These are phyloP conservation scores for Amphiprion percula DNA, from an alignment of 2,113 vertebrate genomes.

Conservation along the genomic window DNA sequence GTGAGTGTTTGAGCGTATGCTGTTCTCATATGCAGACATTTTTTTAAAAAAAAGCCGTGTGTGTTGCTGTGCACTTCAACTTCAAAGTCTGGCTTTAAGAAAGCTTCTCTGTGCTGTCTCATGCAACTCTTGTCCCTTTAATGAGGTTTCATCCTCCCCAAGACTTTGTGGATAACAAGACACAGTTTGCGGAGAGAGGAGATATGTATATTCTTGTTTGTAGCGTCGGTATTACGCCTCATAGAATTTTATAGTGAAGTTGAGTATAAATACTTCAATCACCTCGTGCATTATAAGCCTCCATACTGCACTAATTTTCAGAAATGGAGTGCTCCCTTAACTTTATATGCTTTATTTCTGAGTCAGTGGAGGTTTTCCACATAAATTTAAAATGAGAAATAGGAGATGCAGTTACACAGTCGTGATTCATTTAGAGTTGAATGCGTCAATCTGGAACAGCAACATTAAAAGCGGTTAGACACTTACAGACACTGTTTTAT, in stretches of 20 bases:
- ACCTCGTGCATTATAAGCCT: slow-evolving; percentile 6
- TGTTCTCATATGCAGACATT: slow-evolving; percentile 50
- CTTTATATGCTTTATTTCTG: slow-evolving; percentile 28
- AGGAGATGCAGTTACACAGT: slow-evolving; percentile 14
- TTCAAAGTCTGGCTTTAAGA: slow-evolving; percentile 74
- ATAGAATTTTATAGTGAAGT: slow-evolving; percentile 24
- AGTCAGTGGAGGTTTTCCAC: slow-evolving; percentile 20
- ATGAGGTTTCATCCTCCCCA: slow-evolving; percentile 66
- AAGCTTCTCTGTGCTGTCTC: slow-evolving; percentile 60
- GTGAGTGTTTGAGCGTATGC: slow-evolving; percentile 32
- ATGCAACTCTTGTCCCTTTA: slow-evolving; percentile 67
- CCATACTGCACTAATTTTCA: slow-evolving; percentile 20
- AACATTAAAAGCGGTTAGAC: slow-evolving; percentile 27
- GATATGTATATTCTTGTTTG: slow-evolving; percentile 44
- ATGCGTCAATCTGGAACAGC: slow-evolving; percentile 11
- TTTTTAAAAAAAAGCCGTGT: slow-evolving; percentile 33
- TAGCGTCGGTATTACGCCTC: slow-evolving; percentile 35
- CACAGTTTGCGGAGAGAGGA: slow-evolving; percentile 41
- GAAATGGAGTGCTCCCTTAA: slow-evolving; percentile 22
- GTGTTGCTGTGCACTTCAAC: slow-evolving; percentile 53
- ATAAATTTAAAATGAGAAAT: slow-evolving; percentile 31
- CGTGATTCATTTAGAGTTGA: slow-evolving; percentile 36
- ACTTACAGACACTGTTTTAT: neutral
- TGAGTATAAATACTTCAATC: slow-evolving; percentile 17
- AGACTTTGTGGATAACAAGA: slow-evolving; percentile 69